phyloP scores from a whole-genome alignment of 1,140 invertebrate genomes.

The Bemisia tabaci region DNA sequence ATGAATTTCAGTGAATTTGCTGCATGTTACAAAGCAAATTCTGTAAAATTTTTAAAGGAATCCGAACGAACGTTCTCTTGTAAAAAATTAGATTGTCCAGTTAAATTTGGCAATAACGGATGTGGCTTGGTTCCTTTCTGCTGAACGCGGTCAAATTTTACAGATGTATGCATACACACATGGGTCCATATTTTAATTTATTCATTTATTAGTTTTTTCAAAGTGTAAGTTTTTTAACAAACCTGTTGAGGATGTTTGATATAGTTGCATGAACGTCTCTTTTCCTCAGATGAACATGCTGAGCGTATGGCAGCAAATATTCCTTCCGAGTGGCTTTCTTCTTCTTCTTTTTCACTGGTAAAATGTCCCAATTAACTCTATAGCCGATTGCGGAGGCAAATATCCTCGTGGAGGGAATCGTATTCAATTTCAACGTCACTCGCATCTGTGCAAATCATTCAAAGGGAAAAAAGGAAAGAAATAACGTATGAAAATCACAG shows the following conservation, averaged over 20 bases:
- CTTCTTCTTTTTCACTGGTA: background rate
- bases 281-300: background rate
- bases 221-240: too few species aligned
- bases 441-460: background rate
- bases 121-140: too few species aligned
- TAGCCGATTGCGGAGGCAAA: background rate
- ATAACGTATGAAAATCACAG: background rate
- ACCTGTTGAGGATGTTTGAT: background rate
- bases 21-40: too few species aligned
- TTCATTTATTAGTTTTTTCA: too few species aligned
- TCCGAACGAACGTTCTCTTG: too few species aligned
- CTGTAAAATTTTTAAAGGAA: too few species aligned
- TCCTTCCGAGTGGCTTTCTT: background rate
- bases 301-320: background rate
- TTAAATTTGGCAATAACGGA: too few species aligned
- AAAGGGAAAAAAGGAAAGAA: background rate
- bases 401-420: background rate
- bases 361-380: background rate
- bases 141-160: too few species aligned
- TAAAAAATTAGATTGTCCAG: too few species aligned
- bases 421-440: background rate
- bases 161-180: too few species aligned
- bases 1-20: too few species aligned
- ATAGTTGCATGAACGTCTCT: background rate
- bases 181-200: too few species aligned